These are phyloP conservation scores for Dugesia japonica DNA, from an alignment of 2,888 invertebrate species.

Conservation along the genomic window DNA sequence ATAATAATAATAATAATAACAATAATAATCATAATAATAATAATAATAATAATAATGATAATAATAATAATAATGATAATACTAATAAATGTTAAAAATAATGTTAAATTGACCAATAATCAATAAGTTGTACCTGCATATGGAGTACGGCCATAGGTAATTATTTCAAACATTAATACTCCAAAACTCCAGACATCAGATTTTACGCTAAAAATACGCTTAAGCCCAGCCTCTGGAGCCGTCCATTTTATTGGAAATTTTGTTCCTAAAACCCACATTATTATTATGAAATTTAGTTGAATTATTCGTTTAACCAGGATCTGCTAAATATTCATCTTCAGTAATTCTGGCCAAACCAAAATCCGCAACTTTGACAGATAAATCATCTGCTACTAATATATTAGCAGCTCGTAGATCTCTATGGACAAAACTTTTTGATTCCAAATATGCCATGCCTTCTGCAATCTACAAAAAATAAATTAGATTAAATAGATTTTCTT, in stretches of 20 bases:
- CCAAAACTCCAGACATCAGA: constrained; percentile 98
- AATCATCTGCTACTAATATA: constrained; percentile 44
- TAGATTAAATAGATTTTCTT: too few species aligned
- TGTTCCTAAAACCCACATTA: constrained; percentile 52
- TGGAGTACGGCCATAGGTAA: constrained; percentile 86
- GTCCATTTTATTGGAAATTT: constrained; percentile 97
- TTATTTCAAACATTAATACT: constrained; percentile 81
- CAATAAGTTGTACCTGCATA: constrained; percentile 64
- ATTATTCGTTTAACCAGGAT: neutral
- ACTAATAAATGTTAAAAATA: too few species aligned
- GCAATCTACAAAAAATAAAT: constrained; percentile 42
- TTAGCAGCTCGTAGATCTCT: constrained; percentile 47
- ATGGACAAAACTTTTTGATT: constrained; percentile 43
- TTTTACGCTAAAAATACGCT: constrained; percentile 85
- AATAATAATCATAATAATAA: too few species aligned
- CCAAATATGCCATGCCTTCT: constrained; percentile 46
- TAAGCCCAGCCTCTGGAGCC: constrained; percentile 82
- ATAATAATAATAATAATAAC: too few species aligned
- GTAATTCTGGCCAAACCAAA: constrained; percentile 42
- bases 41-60: too few species aligned
- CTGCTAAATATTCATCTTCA: constrained; percentile 1
- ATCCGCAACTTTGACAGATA: constrained; percentile 46
- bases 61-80: too few species aligned
- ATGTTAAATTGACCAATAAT: too few species aligned
- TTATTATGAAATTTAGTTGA: neutral